Percentiles rank a stretch among this genome's conserved stretches.
Conservation (phyloP, 2,888 invertebrate genomes). For the Orchesellides sinensis region DNA sequence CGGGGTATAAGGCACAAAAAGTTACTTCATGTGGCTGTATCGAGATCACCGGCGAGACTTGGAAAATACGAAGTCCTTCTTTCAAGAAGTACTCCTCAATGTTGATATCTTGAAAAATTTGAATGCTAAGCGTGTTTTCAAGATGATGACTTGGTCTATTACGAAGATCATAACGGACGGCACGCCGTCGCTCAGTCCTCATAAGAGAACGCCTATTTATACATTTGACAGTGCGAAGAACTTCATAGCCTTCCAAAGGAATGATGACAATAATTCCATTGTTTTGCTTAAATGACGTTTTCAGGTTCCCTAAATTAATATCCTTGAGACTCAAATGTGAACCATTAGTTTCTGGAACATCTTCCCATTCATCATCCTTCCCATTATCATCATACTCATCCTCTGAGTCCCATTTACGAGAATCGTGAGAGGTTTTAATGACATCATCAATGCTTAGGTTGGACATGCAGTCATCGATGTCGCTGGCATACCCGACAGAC, state of each 20-base stretch:
- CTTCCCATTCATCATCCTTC: not conserved
- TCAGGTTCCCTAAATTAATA: not conserved
- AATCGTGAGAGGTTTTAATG: not conserved
- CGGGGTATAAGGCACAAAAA: slow-evolving; percentile 74
- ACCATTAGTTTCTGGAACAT: not conserved
- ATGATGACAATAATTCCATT: slow-evolving; percentile 19
- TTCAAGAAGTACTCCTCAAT: slow-evolving; percentile 18
- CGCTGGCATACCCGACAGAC: slow-evolving; percentile 37
- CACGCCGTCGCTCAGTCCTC: not conserved
- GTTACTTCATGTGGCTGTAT: slow-evolving; percentile 75
- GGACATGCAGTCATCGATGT: slow-evolving; percentile 28
- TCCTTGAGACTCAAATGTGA: slow-evolving; percentile 3
- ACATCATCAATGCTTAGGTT: slow-evolving; percentile 38
- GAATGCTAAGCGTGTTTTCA: not conserved
- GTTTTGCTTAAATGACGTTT: not conserved
- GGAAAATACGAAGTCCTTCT: slow-evolving; percentile 68
- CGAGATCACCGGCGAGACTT: slow-evolving; percentile 74
- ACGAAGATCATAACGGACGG: slow-evolving; percentile 33
- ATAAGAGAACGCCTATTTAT: not conserved
- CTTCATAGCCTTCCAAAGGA: slow-evolving; percentile 44
- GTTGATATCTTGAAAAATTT: slow-evolving; percentile 22
- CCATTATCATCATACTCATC: not conserved
- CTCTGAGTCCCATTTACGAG: not conserved
- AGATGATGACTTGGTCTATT: slow-evolving; percentile 14
- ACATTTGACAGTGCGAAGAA: not conserved